A percentile compares a stretch with the other conserved stretches of the same genome.
Evolutionary conservation across 2,888 invertebrate genomes (phyloP).

Genomic region (Mythimna ferrago): DNA sequence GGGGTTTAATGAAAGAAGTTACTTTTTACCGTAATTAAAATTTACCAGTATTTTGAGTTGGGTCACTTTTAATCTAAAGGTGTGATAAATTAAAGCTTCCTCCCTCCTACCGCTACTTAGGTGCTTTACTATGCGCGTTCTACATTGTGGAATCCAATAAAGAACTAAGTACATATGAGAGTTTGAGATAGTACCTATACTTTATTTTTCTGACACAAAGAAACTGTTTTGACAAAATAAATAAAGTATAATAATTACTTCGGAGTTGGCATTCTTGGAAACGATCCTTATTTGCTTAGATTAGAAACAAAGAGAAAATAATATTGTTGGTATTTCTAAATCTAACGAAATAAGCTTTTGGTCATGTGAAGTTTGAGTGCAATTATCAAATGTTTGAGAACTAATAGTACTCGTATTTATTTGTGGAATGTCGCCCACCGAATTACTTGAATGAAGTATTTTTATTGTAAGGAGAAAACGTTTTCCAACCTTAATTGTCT

Average conservation of each 20-base stretch:
- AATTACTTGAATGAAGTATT: slow-evolving; percentile 11
- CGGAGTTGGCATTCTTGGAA: slow-evolving; percentile 24
- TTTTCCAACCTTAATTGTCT: no score
- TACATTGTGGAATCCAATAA: no score
- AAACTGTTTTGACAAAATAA: neutral
- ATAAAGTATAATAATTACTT: slow-evolving; percentile 17
- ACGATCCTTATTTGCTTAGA: neutral
- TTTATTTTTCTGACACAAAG: no score
- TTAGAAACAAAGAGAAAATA: slow-evolving; percentile 1
- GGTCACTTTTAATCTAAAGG: no score
- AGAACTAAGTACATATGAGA: no score
- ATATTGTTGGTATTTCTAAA: slow-evolving; percentile 11
- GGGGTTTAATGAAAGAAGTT: no score
- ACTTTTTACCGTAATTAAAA: no score
- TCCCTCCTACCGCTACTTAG: no score
- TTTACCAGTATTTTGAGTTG: no score
- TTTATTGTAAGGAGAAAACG: neutral
- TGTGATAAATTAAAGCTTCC: no score
- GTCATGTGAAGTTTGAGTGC: slow-evolving; percentile 1
- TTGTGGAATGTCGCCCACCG: neutral
- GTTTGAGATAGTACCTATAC: no score
- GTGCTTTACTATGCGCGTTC: no score
- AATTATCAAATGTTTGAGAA: slow-evolving; percentile 25
- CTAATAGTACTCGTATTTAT: slow-evolving; percentile 1
- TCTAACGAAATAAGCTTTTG: slow-evolving; percentile 25